phyloP scores from a whole-genome alignment of 1,140 invertebrate species.

The Aphis gossypii region DNA sequence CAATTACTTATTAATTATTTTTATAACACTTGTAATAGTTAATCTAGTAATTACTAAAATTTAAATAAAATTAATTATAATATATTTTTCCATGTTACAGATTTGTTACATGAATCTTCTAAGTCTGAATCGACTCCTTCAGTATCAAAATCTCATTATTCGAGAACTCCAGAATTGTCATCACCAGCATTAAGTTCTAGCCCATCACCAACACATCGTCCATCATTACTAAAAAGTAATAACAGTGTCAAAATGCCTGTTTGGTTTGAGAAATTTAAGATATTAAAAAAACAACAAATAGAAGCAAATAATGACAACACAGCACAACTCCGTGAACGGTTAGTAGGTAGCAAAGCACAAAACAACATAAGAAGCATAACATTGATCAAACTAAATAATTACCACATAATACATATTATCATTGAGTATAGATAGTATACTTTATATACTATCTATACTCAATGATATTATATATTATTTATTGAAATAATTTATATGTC shows the following conservation, averaged over 20 bases:
- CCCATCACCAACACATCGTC: neutral
- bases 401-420: too few relatives aligned
- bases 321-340: neutral
- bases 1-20: neutral
- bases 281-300: conserved; percentile 2
- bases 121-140: neutral
- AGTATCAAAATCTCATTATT: neutral
- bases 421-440: too few relatives aligned
- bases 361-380: too few relatives aligned
- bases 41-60: neutral
- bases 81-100: neutral
- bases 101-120: conserved; percentile 9
- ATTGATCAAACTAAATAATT: too few relatives aligned
- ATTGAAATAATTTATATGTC: too few relatives aligned
- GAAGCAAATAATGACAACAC: neutral
- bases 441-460: too few relatives aligned
- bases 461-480: too few relatives aligned
- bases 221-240: neutral
- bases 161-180: neutral
- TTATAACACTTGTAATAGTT: neutral
- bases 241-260: neutral
- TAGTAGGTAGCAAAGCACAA: neutral
- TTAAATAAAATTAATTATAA: neutral
- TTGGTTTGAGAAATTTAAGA: conserved; percentile 9
- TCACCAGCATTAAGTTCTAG: neutral